These are phyloP conservation scores for Epiblema foenella DNA, from an alignment of 2,888 invertebrate genomes.

Conservation along the genomic window DNA sequence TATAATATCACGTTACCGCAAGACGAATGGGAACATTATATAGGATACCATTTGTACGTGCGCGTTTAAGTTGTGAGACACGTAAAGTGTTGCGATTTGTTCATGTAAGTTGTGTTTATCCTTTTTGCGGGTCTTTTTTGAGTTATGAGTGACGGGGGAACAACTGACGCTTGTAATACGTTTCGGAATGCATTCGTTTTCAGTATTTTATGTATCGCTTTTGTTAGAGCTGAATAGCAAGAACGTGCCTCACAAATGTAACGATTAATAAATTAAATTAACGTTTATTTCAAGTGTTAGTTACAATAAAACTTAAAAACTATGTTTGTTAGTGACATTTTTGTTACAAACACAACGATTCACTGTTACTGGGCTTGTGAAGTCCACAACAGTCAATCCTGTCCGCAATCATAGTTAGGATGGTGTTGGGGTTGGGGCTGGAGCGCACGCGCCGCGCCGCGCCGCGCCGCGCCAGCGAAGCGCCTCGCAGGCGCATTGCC, in stretches of 20 bases:
- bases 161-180: conserved; percentile 27
- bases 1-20: conserved; percentile 47
- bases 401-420: too few species aligned
- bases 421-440: too few species aligned
- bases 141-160: conserved; percentile 36
- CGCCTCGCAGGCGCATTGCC: too few species aligned
- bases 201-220: background rate
- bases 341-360: too few species aligned
- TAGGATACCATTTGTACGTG: conserved; percentile 47
- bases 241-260: background rate
- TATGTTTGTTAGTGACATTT: too few species aligned
- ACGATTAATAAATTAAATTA: too few species aligned
- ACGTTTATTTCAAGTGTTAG: too few species aligned
- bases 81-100: conserved; percentile 47
- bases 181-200: conserved; percentile 5
- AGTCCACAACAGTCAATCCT: too few species aligned
- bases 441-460: too few species aligned
- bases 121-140: conserved; percentile 38
- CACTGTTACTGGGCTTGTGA: too few species aligned
- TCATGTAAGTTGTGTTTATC: conserved; percentile 44
- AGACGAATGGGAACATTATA: conserved; percentile 49
- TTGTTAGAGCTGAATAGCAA: background rate
- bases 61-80: conserved; percentile 46
- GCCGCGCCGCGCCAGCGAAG: too few species aligned
- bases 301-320: too few species aligned